Evolutionary conservation across 2,113 vertebrate genomes (phyloP).

Genomic region (Muntiacus reevesi): DNA sequence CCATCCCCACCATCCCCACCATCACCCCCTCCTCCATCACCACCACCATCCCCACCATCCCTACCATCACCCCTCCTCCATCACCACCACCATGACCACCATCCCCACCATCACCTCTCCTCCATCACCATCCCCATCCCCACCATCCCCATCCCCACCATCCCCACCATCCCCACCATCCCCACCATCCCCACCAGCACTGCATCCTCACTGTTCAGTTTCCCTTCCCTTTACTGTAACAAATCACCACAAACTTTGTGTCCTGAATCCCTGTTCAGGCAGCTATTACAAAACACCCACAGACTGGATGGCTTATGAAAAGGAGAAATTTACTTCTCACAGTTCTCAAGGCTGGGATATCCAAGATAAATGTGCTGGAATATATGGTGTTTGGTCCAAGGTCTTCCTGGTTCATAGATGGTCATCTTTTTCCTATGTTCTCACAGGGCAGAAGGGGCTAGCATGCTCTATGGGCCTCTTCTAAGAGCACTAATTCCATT

Average conservation of each 20-base stretch:
- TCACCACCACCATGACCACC: rapidly evolving
- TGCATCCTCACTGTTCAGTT: too few species aligned
- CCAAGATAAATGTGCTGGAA: not conserved
- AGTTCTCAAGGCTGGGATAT: not conserved
- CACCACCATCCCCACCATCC: too few species aligned
- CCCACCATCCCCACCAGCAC: not conserved
- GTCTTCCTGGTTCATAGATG: not conserved
- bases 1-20: too few species aligned
- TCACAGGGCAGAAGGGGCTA: not conserved
- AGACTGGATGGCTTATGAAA: not conserved
- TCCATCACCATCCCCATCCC: too few species aligned
- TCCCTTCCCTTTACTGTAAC: not conserved
- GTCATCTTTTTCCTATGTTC: not conserved
- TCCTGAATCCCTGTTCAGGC: not conserved
- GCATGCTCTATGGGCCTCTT: not conserved
- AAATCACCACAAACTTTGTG: not conserved
- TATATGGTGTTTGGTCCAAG: not conserved
- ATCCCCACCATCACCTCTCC: too few species aligned
- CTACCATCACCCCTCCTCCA: rapidly evolving
- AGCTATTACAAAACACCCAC: not conserved
- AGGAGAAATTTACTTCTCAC: not conserved
- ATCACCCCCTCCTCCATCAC: too few species aligned
- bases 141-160: too few species aligned
- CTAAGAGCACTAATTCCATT: not conserved
- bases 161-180: too few species aligned